Evolutionary conservation across 2,797 vertebrate genomes (phyloP).

Genomic region (Emys orbicularis): DNA sequence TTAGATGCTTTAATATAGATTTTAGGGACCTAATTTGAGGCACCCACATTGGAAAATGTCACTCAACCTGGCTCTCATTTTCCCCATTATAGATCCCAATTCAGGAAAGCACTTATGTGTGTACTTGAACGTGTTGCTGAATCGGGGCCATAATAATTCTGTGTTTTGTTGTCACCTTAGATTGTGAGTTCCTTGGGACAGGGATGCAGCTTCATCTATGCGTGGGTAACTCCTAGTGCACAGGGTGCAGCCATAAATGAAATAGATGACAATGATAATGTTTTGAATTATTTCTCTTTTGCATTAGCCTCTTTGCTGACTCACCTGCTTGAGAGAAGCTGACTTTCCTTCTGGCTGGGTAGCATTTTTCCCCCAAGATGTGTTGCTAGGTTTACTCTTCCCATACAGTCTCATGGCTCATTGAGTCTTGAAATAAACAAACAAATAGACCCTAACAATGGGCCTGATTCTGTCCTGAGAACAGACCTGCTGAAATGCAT

Average conservation of each 20-base stretch:
- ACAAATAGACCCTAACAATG: neutral
- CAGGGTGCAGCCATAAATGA: rapidly evolving
- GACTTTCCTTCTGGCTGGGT: neutral
- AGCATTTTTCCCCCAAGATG: neutral
- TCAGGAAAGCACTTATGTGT: rapidly evolving
- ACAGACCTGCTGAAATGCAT: neutral
- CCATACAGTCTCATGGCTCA: neutral
- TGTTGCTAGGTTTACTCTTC: neutral
- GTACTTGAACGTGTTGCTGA: neutral
- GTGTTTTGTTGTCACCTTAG: neutral
- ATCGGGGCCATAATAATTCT: neutral
- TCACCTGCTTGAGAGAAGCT: neutral
- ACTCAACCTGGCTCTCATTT: rapidly evolving
- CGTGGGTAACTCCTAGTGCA: neutral
- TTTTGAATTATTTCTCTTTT: neutral
- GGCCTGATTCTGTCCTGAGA: neutral
- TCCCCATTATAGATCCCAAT: neutral
- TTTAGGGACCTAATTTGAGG: neutral
- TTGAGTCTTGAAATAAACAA: neutral
- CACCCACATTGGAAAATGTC: neutral
- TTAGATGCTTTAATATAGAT: neutral
- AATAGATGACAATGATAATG: neutral
- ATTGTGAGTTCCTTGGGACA: neutral
- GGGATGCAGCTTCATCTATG: neutral
- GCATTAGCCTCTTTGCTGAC: neutral